A percentile compares a stretch with the other conserved stretches of the same genome.
Conservation (phyloP, 2,113 vertebrate genomes). For the Vidua chalybeata region DNA sequence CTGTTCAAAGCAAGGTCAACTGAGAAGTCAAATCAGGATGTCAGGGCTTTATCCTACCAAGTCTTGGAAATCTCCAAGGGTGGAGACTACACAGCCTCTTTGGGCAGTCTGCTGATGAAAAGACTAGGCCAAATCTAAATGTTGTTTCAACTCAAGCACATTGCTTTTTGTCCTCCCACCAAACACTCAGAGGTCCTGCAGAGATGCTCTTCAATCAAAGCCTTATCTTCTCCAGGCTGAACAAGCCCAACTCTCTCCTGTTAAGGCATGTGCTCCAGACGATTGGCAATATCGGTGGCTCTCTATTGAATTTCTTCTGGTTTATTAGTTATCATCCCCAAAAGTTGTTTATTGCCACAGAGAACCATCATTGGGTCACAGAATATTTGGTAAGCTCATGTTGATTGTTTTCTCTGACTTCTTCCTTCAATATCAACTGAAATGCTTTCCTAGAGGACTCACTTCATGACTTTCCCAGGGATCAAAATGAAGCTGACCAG, state of each 20-base stretch:
- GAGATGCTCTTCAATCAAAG: neutral
- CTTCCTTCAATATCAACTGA: neutral
- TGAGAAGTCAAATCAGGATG: neutral
- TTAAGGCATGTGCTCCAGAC: neutral
- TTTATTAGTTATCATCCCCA: neutral
- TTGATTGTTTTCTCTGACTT: neutral
- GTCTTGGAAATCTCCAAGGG: neutral
- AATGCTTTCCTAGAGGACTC: neutral
- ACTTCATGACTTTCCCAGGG: neutral
- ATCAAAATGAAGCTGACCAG: neutral
- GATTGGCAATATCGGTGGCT: neutral
- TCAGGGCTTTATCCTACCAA: neutral
- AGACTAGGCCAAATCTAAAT: neutral
- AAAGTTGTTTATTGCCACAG: rapidly evolving
- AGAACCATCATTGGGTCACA: neutral
- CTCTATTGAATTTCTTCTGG: neutral
- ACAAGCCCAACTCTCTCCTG: neutral
- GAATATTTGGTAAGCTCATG: rapidly evolving
- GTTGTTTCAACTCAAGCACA: neutral
- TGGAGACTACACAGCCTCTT: neutral
- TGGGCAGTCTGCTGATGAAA: neutral
- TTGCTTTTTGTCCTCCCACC: neutral
- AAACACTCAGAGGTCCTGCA: neutral
- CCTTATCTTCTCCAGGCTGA: neutral
- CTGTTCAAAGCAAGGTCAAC: neutral